Percentiles rank a stretch among this genome's conserved stretches.
Evolutionary conservation across 2,888 invertebrate species (phyloP).

Genomic region (Chymomyza procnemis): DNA sequence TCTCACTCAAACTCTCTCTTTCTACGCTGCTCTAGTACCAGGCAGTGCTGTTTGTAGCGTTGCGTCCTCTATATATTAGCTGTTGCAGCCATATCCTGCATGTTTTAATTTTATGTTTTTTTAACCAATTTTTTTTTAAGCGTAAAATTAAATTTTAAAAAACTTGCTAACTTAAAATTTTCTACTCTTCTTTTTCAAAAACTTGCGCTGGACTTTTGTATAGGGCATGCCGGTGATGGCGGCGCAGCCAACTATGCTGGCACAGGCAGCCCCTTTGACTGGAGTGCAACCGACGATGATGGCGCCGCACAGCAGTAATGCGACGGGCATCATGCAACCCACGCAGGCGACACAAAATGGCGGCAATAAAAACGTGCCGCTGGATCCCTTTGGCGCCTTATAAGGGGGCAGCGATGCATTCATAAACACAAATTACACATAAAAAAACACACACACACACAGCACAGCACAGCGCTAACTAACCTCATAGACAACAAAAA

Average conservation of each 20-base stretch:
- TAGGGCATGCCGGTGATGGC: constrained; percentile 79
- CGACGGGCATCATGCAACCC: constrained; percentile 72
- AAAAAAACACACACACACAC: constrained; percentile 17
- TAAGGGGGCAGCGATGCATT: constrained; percentile 53
- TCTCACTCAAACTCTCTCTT: constrained; percentile 1
- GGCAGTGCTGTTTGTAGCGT: constrained; percentile 24
- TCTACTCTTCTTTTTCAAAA: constrained; percentile 16
- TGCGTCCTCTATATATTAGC: constrained; percentile 33
- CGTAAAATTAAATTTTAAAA: background rate
- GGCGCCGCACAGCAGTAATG: constrained; percentile 75
- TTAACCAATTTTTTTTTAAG: constrained; percentile 1
- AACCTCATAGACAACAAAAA: constrained; percentile 56
- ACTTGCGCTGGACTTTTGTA: constrained; percentile 9
- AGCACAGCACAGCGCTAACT: constrained; percentile 46
- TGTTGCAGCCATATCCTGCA: constrained; percentile 32
- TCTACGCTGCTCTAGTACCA: background rate
- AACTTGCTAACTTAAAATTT: constrained; percentile 25
- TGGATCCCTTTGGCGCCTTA: constrained; percentile 81
- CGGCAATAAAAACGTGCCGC: constrained; percentile 79
- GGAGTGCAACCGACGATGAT: constrained; percentile 76
- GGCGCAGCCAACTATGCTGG: constrained; percentile 77
- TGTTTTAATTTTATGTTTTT: constrained; percentile 27
- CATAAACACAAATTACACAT: constrained; percentile 3
- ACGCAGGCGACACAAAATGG: constrained; percentile 71
- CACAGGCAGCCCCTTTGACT: constrained; percentile 77